Base-by-base conservation (phyloP, 2,888 invertebrate genomes). In the Blomia tropicalis region DNA sequence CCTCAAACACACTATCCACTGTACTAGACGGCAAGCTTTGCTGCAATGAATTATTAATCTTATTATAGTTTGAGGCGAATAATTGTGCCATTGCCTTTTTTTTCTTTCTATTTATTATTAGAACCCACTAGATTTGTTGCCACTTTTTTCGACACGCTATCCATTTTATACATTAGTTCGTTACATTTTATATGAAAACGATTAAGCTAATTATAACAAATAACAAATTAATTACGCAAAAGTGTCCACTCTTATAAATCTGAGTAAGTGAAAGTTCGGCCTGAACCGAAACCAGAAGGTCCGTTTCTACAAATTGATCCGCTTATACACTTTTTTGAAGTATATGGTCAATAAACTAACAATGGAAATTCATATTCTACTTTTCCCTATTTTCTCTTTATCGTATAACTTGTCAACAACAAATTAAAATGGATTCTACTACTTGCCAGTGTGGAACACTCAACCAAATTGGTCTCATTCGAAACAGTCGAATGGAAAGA, bases 11-110 rank as follows among this genome's bases (percentile, higher is more conserved):
- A n/a, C 7, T 47, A 11, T 7, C 51, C 27, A 47, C 23, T 47
- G 51, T 25, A 11, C 51, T 47, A 11, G 22, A n/a, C 51, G 7
- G 51, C n/a, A n/a, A 14, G 51, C 51, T 47, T 47, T 19, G 7
- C 51, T 47, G 51, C 51, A 47, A 27, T 47, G 51, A 47, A 47
- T 47, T 47, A 47, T 47, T 47, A 47, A 47, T 47, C 51, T 22
- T 27, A 47, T 47, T 47, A 47, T 7, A 17, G 36, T 36, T 36
- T 36, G 36, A 11, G 36, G 7, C 7, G 36, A 7, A 7, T 7
- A 36, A 11, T 36, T 36, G 36, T 36, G 7, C 36, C 7, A 36
- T 7, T 36, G 36, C 36, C 36, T 36, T 36, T 7, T 17, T 36
- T 7, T 36, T 7, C 17, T 36, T 36, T 7, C 36, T 17, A n/a